A percentile compares a stretch with the other conserved stretches of the same genome.
These are phyloP conservation scores for Ceratitis capitata DNA, from an alignment of 1,140 invertebrate genomes.

Conservation along the genomic window DNA sequence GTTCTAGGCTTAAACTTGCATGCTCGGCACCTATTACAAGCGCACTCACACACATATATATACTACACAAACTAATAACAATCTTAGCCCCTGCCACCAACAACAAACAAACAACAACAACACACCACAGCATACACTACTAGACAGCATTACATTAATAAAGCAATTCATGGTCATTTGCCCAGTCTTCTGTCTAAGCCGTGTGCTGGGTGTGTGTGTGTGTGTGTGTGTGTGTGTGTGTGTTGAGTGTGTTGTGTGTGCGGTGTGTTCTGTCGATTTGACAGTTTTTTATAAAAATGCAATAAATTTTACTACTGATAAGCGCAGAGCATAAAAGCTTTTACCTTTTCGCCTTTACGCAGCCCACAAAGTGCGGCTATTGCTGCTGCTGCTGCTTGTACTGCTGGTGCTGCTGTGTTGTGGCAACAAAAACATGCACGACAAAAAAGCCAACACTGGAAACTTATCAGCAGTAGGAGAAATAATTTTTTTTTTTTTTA, in stretches of 20 bases:
- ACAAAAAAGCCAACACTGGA: slow-evolving; percentile 24
- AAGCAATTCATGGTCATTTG: slow-evolving; percentile 31
- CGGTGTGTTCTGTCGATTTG: slow-evolving; percentile 8
- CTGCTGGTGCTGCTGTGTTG: neutral
- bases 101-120: neutral
- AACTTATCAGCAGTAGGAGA: neutral
- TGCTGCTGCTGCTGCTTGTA: too few relatives aligned
- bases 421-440: neutral
- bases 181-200: neutral
- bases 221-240: too few relatives aligned
- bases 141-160: neutral
- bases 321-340: slow-evolving; percentile 30
- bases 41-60: neutral
- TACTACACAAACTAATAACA: neutral
- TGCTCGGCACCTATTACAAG: too few relatives aligned
- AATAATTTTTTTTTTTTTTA: neutral
- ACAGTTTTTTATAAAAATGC: slow-evolving; percentile 36
- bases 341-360: slow-evolving; percentile 35
- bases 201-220: too few relatives aligned
- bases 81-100: neutral
- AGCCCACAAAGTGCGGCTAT: slow-evolving; percentile 9
- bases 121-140: neutral
- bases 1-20: too few relatives aligned
- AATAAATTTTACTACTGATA: slow-evolving; percentile 37
- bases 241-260: too few relatives aligned